A percentile compares a stretch with the other conserved stretches of the same genome.
Conservation (phyloP, 2,888 invertebrate genomes). For the Mythimna ferrago region DNA sequence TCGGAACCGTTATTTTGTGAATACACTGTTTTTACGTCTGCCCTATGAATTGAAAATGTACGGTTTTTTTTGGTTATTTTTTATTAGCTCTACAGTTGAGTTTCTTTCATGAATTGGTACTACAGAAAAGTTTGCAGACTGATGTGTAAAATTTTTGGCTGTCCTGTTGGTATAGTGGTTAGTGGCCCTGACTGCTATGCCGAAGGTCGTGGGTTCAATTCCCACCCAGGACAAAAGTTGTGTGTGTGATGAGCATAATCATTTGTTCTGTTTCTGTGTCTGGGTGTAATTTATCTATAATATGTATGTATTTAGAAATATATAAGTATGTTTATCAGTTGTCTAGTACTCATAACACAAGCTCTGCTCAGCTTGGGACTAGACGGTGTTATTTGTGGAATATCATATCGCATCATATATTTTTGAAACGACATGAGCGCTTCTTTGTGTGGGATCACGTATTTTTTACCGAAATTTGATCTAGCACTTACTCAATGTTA, state of each 20-base stretch:
- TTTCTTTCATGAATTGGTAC: conserved; percentile 2
- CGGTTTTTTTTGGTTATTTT: conserved; percentile 12
- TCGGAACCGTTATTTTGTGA: conserved; percentile 58
- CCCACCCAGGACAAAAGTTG: too few species aligned
- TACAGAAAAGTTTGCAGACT: conserved; percentile 36
- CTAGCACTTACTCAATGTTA: conserved; percentile 29
- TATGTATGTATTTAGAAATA: too few species aligned
- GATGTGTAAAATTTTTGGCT: neutral
- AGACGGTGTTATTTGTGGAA: too few species aligned
- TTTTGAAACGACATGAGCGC: conserved; percentile 4
- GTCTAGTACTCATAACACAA: too few species aligned
- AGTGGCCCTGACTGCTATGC: too few species aligned
- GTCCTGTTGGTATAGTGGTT: too few species aligned
- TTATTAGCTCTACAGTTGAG: conserved; percentile 23
- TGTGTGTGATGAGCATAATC: too few species aligned
- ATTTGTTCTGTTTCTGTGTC: too few species aligned
- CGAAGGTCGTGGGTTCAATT: too few species aligned
- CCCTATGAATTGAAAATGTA: conserved; percentile 61
- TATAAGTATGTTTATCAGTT: too few species aligned
- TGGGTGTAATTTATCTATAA: too few species aligned
- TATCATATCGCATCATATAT: neutral
- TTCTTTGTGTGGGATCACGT: conserved; percentile 6
- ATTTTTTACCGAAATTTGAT: conserved; percentile 24
- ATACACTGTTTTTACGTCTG: conserved; percentile 59
- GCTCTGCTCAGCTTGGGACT: too few species aligned